Evolutionary conservation across 2,113 vertebrate genomes (phyloP).

Genomic region (Laticauda laticaudata): DNA sequence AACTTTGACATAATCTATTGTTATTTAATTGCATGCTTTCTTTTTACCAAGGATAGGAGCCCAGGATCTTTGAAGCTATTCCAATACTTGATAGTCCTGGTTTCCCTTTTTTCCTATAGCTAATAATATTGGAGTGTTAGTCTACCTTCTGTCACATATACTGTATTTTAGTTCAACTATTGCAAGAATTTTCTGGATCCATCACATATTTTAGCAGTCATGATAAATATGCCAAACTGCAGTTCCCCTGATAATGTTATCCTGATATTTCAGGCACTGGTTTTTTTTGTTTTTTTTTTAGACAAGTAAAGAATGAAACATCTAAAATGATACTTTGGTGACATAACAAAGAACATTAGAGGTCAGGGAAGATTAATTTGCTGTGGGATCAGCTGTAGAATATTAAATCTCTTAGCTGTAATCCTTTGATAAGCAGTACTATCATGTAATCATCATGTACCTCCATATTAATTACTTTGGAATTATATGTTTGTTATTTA

Average conservation of each 20-base stretch:
- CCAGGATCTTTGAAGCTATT: background rate
- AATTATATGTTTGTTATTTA: constrained; percentile 55
- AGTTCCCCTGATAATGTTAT: constrained; percentile 1
- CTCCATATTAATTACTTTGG: constrained; percentile 59
- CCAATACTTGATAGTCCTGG: too few relatives aligned
- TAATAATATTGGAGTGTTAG: background rate
- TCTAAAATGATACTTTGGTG: constrained; percentile 54
- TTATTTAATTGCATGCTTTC: background rate
- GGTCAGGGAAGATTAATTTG: constrained; percentile 60
- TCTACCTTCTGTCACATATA: background rate
- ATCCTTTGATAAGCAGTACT: constrained; percentile 62
- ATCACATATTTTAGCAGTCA: background rate
- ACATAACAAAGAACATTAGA: constrained; percentile 69
- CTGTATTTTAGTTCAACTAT: background rate
- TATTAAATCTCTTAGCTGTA: constrained; percentile 64
- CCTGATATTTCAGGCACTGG: constrained; percentile 19
- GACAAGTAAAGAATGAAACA: constrained; percentile 37
- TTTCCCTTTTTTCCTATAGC: background rate
- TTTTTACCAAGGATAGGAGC: background rate
- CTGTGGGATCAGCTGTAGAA: constrained; percentile 59
- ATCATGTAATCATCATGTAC: constrained; percentile 60
- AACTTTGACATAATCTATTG: background rate
- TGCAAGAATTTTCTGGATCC: background rate
- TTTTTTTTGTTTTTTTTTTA: constrained; percentile 11
- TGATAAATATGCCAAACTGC: accelerated